Evolutionary conservation across 1,140 invertebrate species (phyloP).

Genomic region (Calliphora vicina): DNA sequence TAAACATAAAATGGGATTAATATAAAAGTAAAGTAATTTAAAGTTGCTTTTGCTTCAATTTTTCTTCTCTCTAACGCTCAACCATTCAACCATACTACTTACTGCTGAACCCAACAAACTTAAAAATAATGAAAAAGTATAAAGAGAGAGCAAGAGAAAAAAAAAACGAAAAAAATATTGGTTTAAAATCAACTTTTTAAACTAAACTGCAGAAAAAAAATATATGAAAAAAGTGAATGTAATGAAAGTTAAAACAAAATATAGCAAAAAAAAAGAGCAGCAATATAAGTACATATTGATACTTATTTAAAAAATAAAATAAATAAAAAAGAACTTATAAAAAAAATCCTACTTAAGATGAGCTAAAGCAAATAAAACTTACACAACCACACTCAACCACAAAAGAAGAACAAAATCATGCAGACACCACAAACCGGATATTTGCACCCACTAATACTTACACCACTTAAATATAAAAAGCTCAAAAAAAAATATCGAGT

Average conservation of each 20-base stretch:
- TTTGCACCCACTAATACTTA: neutral
- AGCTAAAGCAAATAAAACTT: neutral
- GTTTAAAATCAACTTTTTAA: neutral
- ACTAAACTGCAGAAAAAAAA: neutral
- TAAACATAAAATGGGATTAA: constrained; percentile 1
- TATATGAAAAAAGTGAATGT: neutral
- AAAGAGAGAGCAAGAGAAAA: too few relatives aligned
- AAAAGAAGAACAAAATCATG: too few relatives aligned
- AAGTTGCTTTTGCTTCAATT: neutral
- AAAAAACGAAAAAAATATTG: neutral
- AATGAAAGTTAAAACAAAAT: neutral
- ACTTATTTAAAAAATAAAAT: neutral
- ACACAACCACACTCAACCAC: neutral
- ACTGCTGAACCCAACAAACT: neutral
- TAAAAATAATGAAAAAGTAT: neutral
- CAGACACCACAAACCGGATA: too few relatives aligned
- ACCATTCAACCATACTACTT: too few relatives aligned
- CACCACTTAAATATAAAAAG: neutral
- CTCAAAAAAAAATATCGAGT: too few relatives aligned
- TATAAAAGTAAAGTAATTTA: neutral
- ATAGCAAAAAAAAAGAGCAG: neutral
- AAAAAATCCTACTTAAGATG: neutral
- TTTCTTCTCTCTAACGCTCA: neutral
- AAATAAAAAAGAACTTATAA: neutral
- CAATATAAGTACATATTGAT: neutral